phyloP scores from a whole-genome alignment of 2,888 invertebrate species.

The Dicycla oo region DNA sequence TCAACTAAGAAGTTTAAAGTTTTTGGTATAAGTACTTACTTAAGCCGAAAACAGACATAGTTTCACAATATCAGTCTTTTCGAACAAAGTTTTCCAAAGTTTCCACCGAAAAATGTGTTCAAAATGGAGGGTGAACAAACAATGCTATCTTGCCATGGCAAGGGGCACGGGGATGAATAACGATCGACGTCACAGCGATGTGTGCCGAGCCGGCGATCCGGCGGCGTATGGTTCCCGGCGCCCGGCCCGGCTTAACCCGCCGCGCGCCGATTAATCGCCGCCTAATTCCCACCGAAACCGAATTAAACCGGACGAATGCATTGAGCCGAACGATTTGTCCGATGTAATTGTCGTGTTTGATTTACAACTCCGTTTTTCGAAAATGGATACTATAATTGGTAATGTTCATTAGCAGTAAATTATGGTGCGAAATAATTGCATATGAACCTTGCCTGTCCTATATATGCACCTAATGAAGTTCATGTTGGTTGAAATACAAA shows the following conservation, averaged over 20 bases:
- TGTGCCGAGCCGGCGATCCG: slow-evolving; percentile 85
- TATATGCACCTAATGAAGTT: slow-evolving; percentile 23
- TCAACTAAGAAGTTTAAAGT: not conserved
- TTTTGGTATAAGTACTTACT: not conserved
- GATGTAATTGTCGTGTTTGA: slow-evolving; percentile 82
- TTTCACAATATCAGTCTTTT: not conserved
- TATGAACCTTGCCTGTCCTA: slow-evolving; percentile 11
- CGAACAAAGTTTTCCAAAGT: slow-evolving; percentile 32
- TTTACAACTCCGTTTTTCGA: slow-evolving; percentile 70
- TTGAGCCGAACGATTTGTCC: slow-evolving; percentile 89
- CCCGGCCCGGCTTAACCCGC: slow-evolving; percentile 84
- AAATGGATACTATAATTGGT: slow-evolving; percentile 37
- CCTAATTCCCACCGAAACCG: slow-evolving; percentile 89
- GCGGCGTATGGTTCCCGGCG: slow-evolving; percentile 67
- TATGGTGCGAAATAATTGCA: slow-evolving; percentile 33
- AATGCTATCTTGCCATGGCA: slow-evolving; percentile 80
- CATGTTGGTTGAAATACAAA: slow-evolving; percentile 21
- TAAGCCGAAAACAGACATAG: not conserved
- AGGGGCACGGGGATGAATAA: slow-evolving; percentile 87
- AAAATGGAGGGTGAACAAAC: slow-evolving; percentile 79
- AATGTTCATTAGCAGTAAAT: slow-evolving; percentile 40
- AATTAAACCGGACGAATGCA: slow-evolving; percentile 89
- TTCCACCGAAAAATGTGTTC: slow-evolving; percentile 55
- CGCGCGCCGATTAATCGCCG: slow-evolving; percentile 87
- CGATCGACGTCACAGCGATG: slow-evolving; percentile 89